Conservation (phyloP, 2,797 vertebrate species). For the Scyliorhinus canicula region DNA sequence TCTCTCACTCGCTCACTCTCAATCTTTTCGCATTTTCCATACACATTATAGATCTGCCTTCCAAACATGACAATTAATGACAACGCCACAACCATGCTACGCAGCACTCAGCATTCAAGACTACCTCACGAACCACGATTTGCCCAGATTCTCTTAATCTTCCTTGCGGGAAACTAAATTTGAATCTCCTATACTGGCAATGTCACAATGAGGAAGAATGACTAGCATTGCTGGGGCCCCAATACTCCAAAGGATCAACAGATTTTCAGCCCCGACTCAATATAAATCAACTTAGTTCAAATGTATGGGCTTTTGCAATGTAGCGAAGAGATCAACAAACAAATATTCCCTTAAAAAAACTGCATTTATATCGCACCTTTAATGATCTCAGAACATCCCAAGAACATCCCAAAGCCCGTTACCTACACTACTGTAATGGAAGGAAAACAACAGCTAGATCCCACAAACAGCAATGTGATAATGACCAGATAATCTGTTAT, state of each 20-base stretch:
- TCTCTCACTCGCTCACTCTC: not conserved
- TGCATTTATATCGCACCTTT: not conserved
- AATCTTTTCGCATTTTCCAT: not conserved
- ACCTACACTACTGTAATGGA: not conserved
- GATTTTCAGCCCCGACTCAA: not conserved
- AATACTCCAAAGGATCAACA: not conserved
- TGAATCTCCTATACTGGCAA: not conserved
- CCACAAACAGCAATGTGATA: not conserved
- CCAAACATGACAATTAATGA: not conserved
- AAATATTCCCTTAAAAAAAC: not conserved
- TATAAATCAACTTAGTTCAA: not conserved
- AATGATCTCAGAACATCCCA: not conserved
- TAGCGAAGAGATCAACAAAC: not conserved
- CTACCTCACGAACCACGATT: not conserved
- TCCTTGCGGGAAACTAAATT: not conserved
- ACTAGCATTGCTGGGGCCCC: slow-evolving; percentile 56
- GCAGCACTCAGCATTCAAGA: not conserved
- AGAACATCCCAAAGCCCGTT: not conserved
- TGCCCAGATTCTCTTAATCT: not conserved
- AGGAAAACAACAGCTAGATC: not conserved
- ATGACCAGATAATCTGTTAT: not conserved
- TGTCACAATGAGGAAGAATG: too few relatives aligned
- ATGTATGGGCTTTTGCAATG: not conserved
- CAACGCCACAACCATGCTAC: not conserved
- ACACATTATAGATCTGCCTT: not conserved